These are phyloP conservation scores for Harpagoxenus sublaevis DNA, from an alignment of 2,888 invertebrate species.

Conservation along the genomic window DNA sequence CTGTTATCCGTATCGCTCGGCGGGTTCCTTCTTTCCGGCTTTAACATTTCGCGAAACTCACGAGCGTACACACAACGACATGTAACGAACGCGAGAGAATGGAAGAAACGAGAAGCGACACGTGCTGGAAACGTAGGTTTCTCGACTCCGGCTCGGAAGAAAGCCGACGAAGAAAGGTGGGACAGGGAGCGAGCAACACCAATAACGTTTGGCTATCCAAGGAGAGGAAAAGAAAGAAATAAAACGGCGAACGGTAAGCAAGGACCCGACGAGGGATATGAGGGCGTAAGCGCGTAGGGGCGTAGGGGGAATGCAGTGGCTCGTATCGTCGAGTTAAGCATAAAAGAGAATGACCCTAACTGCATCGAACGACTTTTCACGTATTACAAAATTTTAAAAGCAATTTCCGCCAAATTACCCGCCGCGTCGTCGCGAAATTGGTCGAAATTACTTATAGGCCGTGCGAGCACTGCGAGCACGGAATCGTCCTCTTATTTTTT, in stretches of 20 bases:
- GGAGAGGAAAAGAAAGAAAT: constrained; percentile 32
- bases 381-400: constrained; percentile 50
- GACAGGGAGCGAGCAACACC: not conserved
- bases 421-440: not conserved
- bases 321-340: constrained; percentile 71
- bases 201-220: no score
- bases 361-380: constrained; percentile 60
- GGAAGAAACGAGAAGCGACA: constrained; percentile 61
- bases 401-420: constrained; percentile 36
- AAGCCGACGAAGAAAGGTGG: constrained; percentile 38
- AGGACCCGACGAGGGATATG: constrained; percentile 64
- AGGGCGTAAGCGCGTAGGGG: constrained; percentile 53
- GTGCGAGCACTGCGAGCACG: not conserved
- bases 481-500: not conserved
- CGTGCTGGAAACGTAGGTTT: constrained; percentile 56
- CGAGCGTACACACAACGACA: constrained; percentile 52
- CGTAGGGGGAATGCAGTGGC: constrained; percentile 60
- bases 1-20: constrained; percentile 34
- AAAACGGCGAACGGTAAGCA: constrained; percentile 60
- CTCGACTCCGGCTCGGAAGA: constrained; percentile 53
- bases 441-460: constrained; percentile 8
- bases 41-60: constrained; percentile 62
- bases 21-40: constrained; percentile 25
- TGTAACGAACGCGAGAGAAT: constrained; percentile 31
- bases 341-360: constrained; percentile 71